These are phyloP conservation scores for Druon quercuslanigerum DNA, from an alignment of 1,140 invertebrate genomes.

Conservation along the genomic window DNA sequence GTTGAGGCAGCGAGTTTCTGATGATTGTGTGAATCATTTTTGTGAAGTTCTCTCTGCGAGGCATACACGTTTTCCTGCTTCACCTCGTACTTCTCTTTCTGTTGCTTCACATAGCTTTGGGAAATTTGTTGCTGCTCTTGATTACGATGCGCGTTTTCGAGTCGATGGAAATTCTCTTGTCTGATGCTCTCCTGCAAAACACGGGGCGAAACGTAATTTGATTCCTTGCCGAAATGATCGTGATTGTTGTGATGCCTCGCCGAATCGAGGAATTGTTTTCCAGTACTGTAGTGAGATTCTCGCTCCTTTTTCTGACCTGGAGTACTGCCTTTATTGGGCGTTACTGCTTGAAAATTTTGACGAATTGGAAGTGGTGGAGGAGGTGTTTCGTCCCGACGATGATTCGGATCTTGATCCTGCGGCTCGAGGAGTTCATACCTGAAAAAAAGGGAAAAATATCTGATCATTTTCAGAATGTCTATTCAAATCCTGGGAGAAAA, in stretches of 20 bases:
- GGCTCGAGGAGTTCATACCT: conserved; percentile 77
- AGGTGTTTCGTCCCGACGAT: conserved; percentile 68
- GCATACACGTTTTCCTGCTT: conserved; percentile 70
- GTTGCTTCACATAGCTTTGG: conserved; percentile 67
- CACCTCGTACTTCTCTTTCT: conserved; percentile 70
- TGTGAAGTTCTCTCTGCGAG: conserved; percentile 66
- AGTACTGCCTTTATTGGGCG: conserved; percentile 56
- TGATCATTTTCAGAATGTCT: background rate
- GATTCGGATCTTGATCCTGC: conserved; percentile 65
- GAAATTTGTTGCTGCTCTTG: conserved; percentile 57
- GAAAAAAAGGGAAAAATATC: conserved; percentile 30
- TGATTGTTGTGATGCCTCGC: conserved; percentile 62
- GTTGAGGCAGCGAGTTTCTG: conserved; percentile 64
- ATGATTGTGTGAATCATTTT: conserved; percentile 62
- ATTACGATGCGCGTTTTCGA: conserved; percentile 61
- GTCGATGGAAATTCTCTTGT: conserved; percentile 67
- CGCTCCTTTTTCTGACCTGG: conserved; percentile 64
- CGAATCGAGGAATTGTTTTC: conserved; percentile 58
- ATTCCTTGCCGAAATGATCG: conserved; percentile 66
- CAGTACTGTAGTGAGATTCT: conserved; percentile 62
- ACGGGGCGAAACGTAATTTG: conserved; percentile 67
- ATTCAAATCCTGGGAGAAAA: background rate
- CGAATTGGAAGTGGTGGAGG: conserved; percentile 77
- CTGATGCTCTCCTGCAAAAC: conserved; percentile 63
- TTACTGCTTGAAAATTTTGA: conserved; percentile 62